Base-by-base conservation (phyloP, 2,888 invertebrate genomes). In the Cosmia trapezina region DNA sequence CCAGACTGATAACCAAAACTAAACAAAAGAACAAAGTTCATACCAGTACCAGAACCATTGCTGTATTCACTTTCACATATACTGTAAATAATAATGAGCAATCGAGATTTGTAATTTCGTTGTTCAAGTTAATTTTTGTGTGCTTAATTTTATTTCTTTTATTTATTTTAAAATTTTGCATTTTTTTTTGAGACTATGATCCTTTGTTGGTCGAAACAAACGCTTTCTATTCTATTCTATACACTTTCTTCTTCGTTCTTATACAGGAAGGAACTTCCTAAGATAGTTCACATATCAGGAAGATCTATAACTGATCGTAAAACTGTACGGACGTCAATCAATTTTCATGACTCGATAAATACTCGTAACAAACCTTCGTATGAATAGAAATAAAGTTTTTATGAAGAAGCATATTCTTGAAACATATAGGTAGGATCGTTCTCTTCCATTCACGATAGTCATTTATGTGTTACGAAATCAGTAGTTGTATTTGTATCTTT, bases 401-500 rank as follows among this genome's bases (percentile, higher is more conserved):
- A 43, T 71, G 19, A 28, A 33, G 47, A 56, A 33, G 33, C n/a
- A 43, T 19, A 12, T n/a, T 49, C 22, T 22, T 47, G 11, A 56
- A 28, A 43, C 12, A 11, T 43, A 37, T 45, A n/a, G 37, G 12
- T 19, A 14, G 22, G 45, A 28, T 17, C 45, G 22, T 49, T 56
- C 33, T 54, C 33, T 47, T 74, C 19, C 60, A 43, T 53, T 43
- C 45, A 47, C 9, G 11, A 51, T 53, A 60, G 56, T 69, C 45
- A 70, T 28, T 53, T 9, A 68, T 45, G 43, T 63, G 45, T 82
- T 82, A 74, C 53, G 70, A 72, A 85, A 78, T 78, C 41, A 33
- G 37, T 61, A 22, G 47, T 68, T 57, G 49, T 49, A 43, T 60
- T 33, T 22, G 33, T 57, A 53, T 57, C n/a, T 28, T 56, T 57